These are phyloP conservation scores for Epinotia ramella DNA, from an alignment of 2,888 invertebrate genomes.

Conservation along the genomic window DNA sequence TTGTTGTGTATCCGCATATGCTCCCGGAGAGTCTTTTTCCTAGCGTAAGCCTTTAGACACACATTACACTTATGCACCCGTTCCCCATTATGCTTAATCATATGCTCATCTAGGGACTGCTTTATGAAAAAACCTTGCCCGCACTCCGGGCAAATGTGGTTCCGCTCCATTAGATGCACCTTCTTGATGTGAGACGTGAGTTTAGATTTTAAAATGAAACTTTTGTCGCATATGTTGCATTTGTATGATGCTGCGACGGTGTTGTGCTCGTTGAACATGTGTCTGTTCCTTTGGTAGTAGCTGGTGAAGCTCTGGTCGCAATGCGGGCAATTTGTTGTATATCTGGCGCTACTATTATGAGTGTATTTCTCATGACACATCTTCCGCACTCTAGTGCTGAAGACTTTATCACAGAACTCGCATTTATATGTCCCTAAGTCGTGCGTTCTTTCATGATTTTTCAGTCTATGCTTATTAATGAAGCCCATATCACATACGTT, in stretches of 20 bases:
- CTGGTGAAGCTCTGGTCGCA: conserved; percentile 73
- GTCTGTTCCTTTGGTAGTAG: conserved; percentile 74
- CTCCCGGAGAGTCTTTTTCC: conserved; percentile 75
- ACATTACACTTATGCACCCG: conserved; percentile 72
- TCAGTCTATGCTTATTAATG: conserved; percentile 71
- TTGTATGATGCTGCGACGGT: conserved; percentile 68
- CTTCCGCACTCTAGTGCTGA: conserved; percentile 66
- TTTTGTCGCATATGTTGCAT: conserved; percentile 77
- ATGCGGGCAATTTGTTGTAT: conserved; percentile 73
- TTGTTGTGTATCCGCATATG: conserved; percentile 80
- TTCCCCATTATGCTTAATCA: conserved; percentile 77
- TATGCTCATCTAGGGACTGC: conserved; percentile 74
- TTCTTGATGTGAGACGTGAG: conserved; percentile 76
- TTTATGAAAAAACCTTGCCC: conserved; percentile 77
- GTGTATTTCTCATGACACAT: conserved; percentile 77
- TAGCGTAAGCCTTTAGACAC: conserved; percentile 72
- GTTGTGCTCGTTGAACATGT: conserved; percentile 75
- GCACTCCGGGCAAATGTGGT: conserved; percentile 74
- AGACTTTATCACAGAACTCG: conserved; percentile 71
- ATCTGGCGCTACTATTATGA: conserved; percentile 68
- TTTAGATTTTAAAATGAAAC: conserved; percentile 74
- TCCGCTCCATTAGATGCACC: conserved; percentile 76
- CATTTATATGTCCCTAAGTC: conserved; percentile 71
- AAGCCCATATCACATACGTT: conserved; percentile 75
- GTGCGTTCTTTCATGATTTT: conserved; percentile 71